These are phyloP conservation scores for Nanorana parkeri DNA, from an alignment of 2,113 vertebrate genomes.

Conservation along the genomic window DNA sequence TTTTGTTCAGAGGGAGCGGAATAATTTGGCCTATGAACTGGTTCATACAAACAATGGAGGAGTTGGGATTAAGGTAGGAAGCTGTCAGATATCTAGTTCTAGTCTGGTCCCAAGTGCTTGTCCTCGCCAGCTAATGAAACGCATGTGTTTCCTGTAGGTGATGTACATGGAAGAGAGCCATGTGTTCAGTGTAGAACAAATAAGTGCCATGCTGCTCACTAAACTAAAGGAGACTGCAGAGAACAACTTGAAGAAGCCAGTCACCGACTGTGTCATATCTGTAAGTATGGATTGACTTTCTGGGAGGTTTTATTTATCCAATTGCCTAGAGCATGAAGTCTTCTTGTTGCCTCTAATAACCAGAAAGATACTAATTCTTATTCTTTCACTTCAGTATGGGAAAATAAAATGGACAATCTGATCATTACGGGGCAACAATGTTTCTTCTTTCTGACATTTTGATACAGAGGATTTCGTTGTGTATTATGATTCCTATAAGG, in stretches of 20 bases:
- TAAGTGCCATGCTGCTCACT: constrained; percentile 82
- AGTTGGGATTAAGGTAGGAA: constrained; percentile 80
- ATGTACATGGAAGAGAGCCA: constrained; percentile 82
- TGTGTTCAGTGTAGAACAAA: constrained; percentile 79
- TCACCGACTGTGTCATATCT: constrained; percentile 85
- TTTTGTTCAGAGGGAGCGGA: constrained; percentile 77
- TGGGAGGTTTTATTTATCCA: too few species aligned
- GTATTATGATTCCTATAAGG: neutral
- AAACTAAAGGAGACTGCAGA: constrained; percentile 84
- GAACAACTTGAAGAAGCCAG: constrained; percentile 80
- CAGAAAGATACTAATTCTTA: too few species aligned
- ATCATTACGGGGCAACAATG: neutral
- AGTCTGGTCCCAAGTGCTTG: too few species aligned
- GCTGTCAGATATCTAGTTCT: neutral
- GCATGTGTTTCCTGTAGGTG: constrained; percentile 67
- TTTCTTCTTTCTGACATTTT: too few species aligned
- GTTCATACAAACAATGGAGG: constrained; percentile 78
- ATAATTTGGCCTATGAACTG: constrained; percentile 75
- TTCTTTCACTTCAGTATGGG: too few species aligned
- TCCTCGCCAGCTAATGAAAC: neutral
- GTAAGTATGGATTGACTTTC: constrained; percentile 68
- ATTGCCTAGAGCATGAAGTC: too few species aligned
- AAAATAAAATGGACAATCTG: too few species aligned
- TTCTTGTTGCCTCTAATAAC: too few species aligned
- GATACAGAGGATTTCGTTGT: neutral